Percentiles rank a stretch among this genome's conserved stretches.
phyloP scores from a whole-genome alignment of 2,113 vertebrate species.

The Microcebus jonahi region DNA sequence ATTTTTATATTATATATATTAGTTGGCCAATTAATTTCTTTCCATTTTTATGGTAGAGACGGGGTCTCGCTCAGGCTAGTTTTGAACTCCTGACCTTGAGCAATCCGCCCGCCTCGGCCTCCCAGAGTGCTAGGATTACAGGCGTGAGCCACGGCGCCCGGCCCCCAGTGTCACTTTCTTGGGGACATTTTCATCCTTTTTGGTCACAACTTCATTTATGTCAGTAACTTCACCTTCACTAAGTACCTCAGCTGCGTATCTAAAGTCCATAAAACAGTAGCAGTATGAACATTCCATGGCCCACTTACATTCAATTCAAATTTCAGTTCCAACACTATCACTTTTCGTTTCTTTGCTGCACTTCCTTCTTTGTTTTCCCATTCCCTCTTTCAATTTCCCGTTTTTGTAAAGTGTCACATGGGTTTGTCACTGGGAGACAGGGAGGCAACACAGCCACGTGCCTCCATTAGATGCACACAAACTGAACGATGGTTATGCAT shows the following conservation, averaged over 20 bases:
- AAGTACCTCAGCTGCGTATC: no score
- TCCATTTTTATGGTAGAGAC: no score
- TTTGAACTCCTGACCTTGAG: no score
- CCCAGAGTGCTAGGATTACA: no score
- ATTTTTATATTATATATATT: no score
- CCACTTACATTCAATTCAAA: not conserved
- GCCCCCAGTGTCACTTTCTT: not conserved
- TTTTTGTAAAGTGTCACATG: not conserved
- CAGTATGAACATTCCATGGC: rapidly evolving
- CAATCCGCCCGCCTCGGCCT: no score
- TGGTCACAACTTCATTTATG: not conserved
- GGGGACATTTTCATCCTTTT: no score
- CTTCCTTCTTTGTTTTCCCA: not conserved
- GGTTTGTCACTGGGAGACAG: not conserved
- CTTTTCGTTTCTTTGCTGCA: not conserved
- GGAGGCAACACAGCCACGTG: not conserved
- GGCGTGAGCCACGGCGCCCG: no score
- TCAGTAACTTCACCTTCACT: not conserved
- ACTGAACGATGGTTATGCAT: not conserved
- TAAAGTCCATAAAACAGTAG: rapidly evolving
- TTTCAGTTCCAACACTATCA: not conserved
- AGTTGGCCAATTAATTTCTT: no score
- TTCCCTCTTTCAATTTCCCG: not conserved
- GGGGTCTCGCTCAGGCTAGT: no score
- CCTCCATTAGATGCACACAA: not conserved